Base-by-base conservation (phyloP, 1,140 invertebrate species). In the Bombyx mandarina region DNA sequence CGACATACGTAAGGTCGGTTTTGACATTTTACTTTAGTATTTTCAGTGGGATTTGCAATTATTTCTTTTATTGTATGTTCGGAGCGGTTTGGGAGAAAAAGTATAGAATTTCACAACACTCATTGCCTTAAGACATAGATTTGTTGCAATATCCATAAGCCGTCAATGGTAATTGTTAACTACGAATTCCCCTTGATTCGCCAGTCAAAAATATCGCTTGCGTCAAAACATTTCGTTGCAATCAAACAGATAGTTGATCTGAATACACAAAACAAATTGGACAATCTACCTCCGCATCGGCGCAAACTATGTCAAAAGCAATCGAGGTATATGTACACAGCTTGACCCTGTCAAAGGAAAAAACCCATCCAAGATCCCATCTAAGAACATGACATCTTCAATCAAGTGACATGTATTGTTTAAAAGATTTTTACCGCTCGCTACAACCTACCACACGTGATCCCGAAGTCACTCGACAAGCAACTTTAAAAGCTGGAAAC, bases 321-420 rank as follows among this genome's bases (percentile, higher is more conserved):
- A 86, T 86, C 73, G 76, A 75, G 77, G 66, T 76, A 67, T 75
- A 68, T 76, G 81, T 76, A 76, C 57, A 52, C 56, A 63, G 69
- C 71, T 73, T 84, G 82, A 86, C 79, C 81, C 81, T 71, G 78
- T 82, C 80, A 81, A 67, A 77, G 61, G 67, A 66, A 76, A 83
- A 72, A 77, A 77, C 79, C 79, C 79, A 76, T 86, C 81, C 84
- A 82, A 79, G 84, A 84, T 62, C 66, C 47, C 76, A 84, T 84
- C 80, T 60, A 22, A 43, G 56, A 73, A 86, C 82, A 83, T 82
- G 82, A 86, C 82, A 79, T 77, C 70, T 75, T 43, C 73, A 83
- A 82, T 84, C 80, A 79, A 86, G 66, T 68, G 79, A 86, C 82
- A 86, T 74, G 74, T 75, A 79, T 82, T 82, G 66, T 77, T 62